A percentile compares a stretch with the other conserved stretches of the same genome.
Evolutionary conservation across 2,797 vertebrate species (phyloP).

Genomic region (Stomatorhinus walkeri): DNA sequence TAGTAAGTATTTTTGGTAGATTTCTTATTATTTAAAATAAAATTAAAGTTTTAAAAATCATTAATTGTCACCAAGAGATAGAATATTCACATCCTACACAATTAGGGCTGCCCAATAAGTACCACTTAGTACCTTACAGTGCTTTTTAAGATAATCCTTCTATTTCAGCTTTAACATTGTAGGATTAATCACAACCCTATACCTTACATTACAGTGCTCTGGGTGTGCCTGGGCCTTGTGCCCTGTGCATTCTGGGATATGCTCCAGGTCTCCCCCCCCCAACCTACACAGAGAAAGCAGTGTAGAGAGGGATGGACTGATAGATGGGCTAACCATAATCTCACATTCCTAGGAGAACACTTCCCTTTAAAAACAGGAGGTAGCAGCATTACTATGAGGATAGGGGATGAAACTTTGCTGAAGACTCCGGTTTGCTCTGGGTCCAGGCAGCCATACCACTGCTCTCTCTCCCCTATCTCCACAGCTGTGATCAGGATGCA

Average conservation of each 20-base stretch:
- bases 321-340: constrained; percentile 20
- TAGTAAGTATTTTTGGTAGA: neutral
- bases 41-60: neutral
- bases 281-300: neutral
- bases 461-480: neutral
- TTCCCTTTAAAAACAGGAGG: neutral
- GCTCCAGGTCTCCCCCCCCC: neutral
- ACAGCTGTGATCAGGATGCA: neutral
- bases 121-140: neutral
- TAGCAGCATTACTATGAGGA: neutral
- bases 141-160: neutral
- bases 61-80: neutral
- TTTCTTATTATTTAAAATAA: neutral
- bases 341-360: neutral
- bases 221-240: neutral
- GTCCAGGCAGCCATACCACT: neutral
- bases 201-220: neutral
- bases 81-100: neutral
- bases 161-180: neutral
- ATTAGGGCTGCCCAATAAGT: neutral
- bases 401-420: neutral
- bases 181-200: neutral
- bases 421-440: neutral
- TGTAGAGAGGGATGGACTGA: constrained; percentile 48
- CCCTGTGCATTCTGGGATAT: neutral